Percentiles rank a stretch among this genome's conserved stretches.
Conservation (phyloP, 2,888 invertebrate species). For the Macaria liturata region DNA sequence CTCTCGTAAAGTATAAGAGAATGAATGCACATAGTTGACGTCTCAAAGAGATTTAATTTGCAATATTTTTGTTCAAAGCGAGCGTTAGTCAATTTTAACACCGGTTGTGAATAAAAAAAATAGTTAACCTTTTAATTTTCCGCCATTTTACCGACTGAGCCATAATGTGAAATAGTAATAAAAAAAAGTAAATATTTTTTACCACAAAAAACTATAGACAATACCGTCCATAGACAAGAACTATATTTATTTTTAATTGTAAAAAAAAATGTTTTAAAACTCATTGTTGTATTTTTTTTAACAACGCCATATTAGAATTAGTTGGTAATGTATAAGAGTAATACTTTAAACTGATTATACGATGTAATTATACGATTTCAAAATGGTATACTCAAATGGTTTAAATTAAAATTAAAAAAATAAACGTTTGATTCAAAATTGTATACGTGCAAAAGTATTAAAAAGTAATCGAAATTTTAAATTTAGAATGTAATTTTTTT, state of each 20-base stretch:
- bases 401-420: constrained; percentile 12
- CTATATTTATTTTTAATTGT: constrained; percentile 71
- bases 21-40: constrained; percentile 13
- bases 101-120: constrained; percentile 49
- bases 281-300: constrained; percentile 59
- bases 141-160: constrained; percentile 34
- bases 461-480: constrained; percentile 38
- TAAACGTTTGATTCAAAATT: constrained; percentile 64
- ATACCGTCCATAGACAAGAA: constrained; percentile 77
- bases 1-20: constrained; percentile 18
- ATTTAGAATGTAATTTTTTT: constrained; percentile 35
- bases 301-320: constrained; percentile 74
- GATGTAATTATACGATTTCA: constrained; percentile 66
- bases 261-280: constrained; percentile 48
- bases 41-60: constrained; percentile 42
- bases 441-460: constrained; percentile 66
- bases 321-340: constrained; percentile 28
- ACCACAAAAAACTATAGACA: constrained; percentile 61
- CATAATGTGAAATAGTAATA: constrained; percentile 61
- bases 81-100: constrained; percentile 49
- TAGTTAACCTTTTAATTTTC: constrained; percentile 25
- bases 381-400: constrained; percentile 51
- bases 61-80: constrained; percentile 23
- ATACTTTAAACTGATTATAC: constrained; percentile 57
- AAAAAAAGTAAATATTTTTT: constrained; percentile 68